Percentiles rank a stretch among this genome's conserved stretches.
phyloP scores from a whole-genome alignment of 2,113 vertebrate genomes.

The Micronycteris hirsuta region DNA sequence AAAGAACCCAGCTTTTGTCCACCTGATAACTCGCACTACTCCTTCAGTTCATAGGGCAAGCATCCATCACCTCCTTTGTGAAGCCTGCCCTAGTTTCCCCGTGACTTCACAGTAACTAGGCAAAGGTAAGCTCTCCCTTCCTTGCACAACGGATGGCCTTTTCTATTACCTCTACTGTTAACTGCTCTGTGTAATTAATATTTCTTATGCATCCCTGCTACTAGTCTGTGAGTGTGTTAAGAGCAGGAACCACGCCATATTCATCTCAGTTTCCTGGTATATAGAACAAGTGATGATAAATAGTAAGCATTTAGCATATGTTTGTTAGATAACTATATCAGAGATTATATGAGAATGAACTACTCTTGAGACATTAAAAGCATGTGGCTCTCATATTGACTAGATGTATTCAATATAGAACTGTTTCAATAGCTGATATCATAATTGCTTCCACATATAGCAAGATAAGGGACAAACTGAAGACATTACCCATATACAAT shows the following conservation, averaged over 20 bases:
- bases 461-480: slow-evolving; percentile 1
- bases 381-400: background rate
- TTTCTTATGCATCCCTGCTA: background rate
- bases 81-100: background rate
- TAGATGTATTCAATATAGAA: background rate
- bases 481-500: background rate
- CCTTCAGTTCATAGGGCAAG: background rate
- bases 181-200: background rate
- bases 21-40: background rate
- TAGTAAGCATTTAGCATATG: background rate
- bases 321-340: background rate
- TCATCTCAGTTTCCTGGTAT: background rate
- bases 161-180: background rate
- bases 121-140: background rate
- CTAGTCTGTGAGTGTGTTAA: background rate
- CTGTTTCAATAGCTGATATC: background rate
- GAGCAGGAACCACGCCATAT: background rate
- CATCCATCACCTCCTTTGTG: background rate
- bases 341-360: background rate
- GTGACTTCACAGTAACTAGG: background rate
- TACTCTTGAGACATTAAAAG: background rate
- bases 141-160: background rate
- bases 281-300: background rate
- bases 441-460: background rate
- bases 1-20: background rate